Evolutionary conservation across 2,888 invertebrate genomes (phyloP), one percentile per base, ranked within the genome.

Genomic region (Rosalia funebris): DNA sequence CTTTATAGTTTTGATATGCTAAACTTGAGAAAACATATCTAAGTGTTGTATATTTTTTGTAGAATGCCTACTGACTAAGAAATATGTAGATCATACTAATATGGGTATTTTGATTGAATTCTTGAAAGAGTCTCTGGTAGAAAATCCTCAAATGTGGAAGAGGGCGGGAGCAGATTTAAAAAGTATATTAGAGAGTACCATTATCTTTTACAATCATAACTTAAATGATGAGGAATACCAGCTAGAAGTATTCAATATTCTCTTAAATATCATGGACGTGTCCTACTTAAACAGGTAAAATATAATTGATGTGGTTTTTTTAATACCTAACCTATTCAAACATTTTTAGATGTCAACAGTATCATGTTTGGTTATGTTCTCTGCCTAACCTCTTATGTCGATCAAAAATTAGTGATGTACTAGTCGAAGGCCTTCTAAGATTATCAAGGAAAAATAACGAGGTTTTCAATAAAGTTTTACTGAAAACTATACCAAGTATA

Each of bases 381-480:
- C 75, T 89, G 63, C 87, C 89, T 0, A 82, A 85, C 62, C 82
- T 88, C 59, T 78, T 90, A 45, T 79, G 81, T 5, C 75, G 86
- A 59, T 79, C 83, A n/a, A 74, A 82, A 36, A 81, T 89, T 4
- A 83, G 83, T 34, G 75, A 81, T 36, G 80, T 84, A 68, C 84
- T 85, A 1, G 75, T 89, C n/a, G 74, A 85, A 55, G 85, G 85
- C 3, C 80, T 89, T 62, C 83, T 86, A 11, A 82, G 83, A 63
- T 84, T 89, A 74, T 86, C 87, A 14, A 84, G 86, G 47, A 83
- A 84, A 52, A 84, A 83, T 63, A 87, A 86, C 71, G 60, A 56
- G 11, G 76, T 79, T 9, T 87, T 89, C 62, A 82, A 87, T 66
- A 63, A 75, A 3, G 81, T 84, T 0, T 72, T 88, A 1, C 79